Evolutionary conservation across 2,888 invertebrate genomes (phyloP).

Genomic region (Xylophagus ater): DNA sequence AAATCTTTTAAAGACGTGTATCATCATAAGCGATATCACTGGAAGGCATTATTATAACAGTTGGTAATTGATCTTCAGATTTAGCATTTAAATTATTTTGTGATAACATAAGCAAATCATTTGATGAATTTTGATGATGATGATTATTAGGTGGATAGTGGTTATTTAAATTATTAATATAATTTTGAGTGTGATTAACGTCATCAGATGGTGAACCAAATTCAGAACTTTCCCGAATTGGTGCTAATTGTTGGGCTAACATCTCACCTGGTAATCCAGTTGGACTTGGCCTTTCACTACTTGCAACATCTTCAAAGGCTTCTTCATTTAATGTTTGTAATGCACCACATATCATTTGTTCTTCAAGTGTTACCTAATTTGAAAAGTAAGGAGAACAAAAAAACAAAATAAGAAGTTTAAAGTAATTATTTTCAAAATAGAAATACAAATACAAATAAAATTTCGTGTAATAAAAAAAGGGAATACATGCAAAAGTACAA

Average conservation of each 20-base stretch:
- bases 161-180: slow-evolving; percentile 24
- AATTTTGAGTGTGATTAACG: slow-evolving; percentile 23
- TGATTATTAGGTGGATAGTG: slow-evolving; percentile 22
- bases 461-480: no score
- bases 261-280: slow-evolving; percentile 46
- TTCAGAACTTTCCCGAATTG: slow-evolving; percentile 39
- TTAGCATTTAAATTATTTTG: slow-evolving; percentile 22
- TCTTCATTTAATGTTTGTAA: slow-evolving; percentile 87
- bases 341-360: slow-evolving; percentile 91
- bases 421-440: not conserved
- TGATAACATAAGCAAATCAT: slow-evolving; percentile 17
- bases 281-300: slow-evolving; percentile 50
- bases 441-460: no score
- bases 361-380: slow-evolving; percentile 85
- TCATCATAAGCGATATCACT: slow-evolving; percentile 29
- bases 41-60: slow-evolving; percentile 37
- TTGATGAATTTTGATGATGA: slow-evolving; percentile 20
- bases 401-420: slow-evolving; percentile 18
- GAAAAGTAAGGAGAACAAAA: no score
- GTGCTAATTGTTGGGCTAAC: slow-evolving; percentile 40
- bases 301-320: slow-evolving; percentile 81
- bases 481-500: not conserved
- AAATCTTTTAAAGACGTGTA: slow-evolving; percentile 31
- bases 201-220: slow-evolving; percentile 39
- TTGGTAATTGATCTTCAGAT: slow-evolving; percentile 22